Conservation (phyloP, 2,113 vertebrate genomes). For the Sinosuthora webbiana region DNA sequence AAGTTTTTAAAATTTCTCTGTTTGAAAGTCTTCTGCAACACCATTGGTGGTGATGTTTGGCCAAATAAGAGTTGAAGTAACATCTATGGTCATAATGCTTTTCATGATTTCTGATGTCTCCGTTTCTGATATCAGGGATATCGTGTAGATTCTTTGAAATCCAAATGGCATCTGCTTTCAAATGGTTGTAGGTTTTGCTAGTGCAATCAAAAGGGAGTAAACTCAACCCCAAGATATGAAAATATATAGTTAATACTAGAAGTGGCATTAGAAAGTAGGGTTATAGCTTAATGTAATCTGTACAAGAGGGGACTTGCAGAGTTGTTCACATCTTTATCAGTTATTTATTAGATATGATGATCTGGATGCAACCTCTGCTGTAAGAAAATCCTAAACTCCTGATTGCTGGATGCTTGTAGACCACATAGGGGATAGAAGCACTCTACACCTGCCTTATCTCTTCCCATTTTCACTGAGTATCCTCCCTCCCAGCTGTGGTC, state of each 20-base stretch:
- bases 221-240: background rate
- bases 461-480: background rate
- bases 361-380: background rate
- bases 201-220: background rate
- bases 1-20: background rate
- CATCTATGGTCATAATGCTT: background rate
- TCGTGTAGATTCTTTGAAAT: background rate
- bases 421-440: accelerated
- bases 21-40: background rate
- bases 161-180: background rate
- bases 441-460: background rate
- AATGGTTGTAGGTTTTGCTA: background rate
- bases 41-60: accelerated
- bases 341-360: background rate
- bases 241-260: background rate
- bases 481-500: background rate
- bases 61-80: background rate
- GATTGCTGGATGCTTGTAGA: background rate
- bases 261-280: background rate
- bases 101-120: background rate
- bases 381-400: background rate
- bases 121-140: background rate
- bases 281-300: background rate
- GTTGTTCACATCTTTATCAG: background rate
- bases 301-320: background rate